Conservation (phyloP, 1,140 invertebrate species). For the Zaprionus nigranus region DNA sequence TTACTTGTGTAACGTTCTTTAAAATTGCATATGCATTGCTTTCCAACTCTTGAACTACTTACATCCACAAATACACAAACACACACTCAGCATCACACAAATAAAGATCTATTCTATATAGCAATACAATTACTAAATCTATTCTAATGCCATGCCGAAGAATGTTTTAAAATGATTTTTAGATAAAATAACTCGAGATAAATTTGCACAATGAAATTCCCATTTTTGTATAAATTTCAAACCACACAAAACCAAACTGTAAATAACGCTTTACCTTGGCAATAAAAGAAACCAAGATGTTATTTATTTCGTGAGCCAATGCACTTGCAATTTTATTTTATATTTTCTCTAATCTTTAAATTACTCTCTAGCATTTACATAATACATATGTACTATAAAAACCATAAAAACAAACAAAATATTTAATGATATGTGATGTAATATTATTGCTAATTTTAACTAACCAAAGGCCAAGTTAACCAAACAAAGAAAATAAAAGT, state of each 20-base stretch:
- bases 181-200: constrained; percentile 27
- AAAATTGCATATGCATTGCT: constrained; percentile 78
- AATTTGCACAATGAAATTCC: constrained; percentile 28
- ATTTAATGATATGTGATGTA: constrained; percentile 75
- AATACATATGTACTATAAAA: constrained; percentile 68
- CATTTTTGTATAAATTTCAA: constrained; percentile 21
- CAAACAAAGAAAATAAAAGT: constrained; percentile 67
- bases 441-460: constrained; percentile 83
- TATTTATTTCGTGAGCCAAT: constrained; percentile 54
- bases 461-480: constrained; percentile 85
- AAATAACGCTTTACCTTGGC: constrained; percentile 73
- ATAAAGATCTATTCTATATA: constrained; percentile 16
- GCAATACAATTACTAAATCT: constrained; percentile 46
- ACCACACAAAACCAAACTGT: constrained; percentile 46
- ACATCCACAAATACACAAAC: constrained; percentile 28
- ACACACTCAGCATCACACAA: constrained; percentile 13
- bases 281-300: constrained; percentile 4
- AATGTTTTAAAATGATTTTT: constrained; percentile 36
- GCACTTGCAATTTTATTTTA: constrained; percentile 76
- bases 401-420: constrained; percentile 55
- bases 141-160: constrained; percentile 51
- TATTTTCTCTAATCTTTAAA: constrained; percentile 50
- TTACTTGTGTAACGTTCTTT: constrained; percentile 65
- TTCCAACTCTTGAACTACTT: constrained; percentile 38
- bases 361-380: constrained; percentile 65